phyloP scores from a whole-genome alignment of 2,113 vertebrate species.

The Polyodon spathula region DNA sequence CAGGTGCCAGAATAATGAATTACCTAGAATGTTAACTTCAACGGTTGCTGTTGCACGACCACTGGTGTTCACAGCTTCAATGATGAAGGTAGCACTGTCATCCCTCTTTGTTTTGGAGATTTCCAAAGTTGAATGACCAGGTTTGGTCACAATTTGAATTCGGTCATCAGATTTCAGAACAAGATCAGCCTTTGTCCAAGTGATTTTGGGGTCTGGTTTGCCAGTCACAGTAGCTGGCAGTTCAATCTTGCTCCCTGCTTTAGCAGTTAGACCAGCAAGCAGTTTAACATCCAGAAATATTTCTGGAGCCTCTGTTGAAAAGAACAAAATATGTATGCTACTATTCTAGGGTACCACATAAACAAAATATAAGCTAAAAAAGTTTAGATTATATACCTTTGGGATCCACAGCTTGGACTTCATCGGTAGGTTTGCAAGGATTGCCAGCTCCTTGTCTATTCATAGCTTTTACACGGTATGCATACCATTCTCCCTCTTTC shows the following conservation, averaged over 20 bases:
- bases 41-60: conserved; percentile 90
- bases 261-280: conserved; percentile 82
- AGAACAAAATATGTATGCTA: background rate
- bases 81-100: conserved; percentile 88
- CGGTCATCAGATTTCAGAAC: conserved; percentile 73
- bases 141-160: conserved; percentile 74
- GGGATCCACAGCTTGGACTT: conserved; percentile 85
- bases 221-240: conserved; percentile 77
- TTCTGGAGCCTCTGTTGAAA: conserved; percentile 78
- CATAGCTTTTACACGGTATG: conserved; percentile 84
- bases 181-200: conserved; percentile 90
- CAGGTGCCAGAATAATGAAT: background rate
- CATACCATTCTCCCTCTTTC: conserved; percentile 88
- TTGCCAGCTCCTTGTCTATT: conserved; percentile 80
- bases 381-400: conserved; percentile 60
- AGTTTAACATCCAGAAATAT: conserved; percentile 92
- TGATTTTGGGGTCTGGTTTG: conserved; percentile 81
- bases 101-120: conserved; percentile 75
- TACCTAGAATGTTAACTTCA: conserved; percentile 95
- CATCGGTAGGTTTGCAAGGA: conserved; percentile 89
- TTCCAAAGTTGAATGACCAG: conserved; percentile 74
- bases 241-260: conserved; percentile 91
- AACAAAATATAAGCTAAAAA: conserved; percentile 11
- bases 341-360: conserved; percentile 2
- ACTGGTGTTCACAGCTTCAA: conserved; percentile 87